Percentiles rank a stretch among this genome's conserved stretches.
These are phyloP conservation scores for Mya arenaria DNA, from an alignment of 1,140 invertebrate genomes.

Conservation along the genomic window DNA sequence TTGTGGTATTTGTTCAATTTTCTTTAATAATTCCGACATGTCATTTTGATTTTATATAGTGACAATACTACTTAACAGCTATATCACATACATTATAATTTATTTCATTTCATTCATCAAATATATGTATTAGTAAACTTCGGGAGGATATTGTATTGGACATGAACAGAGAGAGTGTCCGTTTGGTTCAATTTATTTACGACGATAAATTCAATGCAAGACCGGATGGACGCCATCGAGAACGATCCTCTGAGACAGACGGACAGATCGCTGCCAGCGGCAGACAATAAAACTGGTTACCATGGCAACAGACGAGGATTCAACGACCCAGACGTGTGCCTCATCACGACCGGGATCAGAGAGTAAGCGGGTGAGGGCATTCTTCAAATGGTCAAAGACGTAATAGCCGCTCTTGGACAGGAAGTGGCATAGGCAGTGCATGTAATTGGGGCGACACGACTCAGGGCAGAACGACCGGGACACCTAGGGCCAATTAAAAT, in stretches of 20 bases:
- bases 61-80: too few relatives aligned
- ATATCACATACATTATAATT: too few relatives aligned
- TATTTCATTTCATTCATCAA: too few relatives aligned
- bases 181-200: conserved; percentile 9
- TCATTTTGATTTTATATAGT: too few relatives aligned
- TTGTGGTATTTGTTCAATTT: too few relatives aligned
- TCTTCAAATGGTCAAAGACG: neutral
- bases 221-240: neutral
- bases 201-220: conserved; percentile 29
- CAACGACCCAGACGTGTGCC: conserved; percentile 7
- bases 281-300: neutral
- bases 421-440: neutral
- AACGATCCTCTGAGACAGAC: neutral
- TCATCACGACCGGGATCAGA: neutral
- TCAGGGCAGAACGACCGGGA: conserved; percentile 39
- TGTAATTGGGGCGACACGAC: neutral
- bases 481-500: conserved; percentile 13
- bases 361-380: neutral
- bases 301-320: neutral
- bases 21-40: too few relatives aligned
- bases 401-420: neutral
- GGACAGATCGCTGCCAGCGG: conserved; percentile 2
- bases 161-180: neutral
- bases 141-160: neutral
- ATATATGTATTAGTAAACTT: neutral